Conservation (phyloP, 2,113 vertebrate species). For the Polypterus senegalus region DNA sequence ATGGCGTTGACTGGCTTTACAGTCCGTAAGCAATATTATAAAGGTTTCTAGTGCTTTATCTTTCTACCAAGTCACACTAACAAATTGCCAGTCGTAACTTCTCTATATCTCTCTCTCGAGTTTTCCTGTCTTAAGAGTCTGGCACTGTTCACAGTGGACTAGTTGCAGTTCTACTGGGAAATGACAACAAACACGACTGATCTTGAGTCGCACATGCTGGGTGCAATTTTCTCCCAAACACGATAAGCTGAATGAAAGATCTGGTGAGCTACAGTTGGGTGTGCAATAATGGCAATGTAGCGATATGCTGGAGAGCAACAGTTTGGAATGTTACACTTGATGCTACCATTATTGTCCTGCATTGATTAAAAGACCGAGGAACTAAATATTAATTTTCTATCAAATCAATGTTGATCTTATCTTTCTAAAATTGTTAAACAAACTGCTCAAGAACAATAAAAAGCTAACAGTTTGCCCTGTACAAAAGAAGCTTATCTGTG, state of each 20-base stretch:
- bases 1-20: too few species aligned
- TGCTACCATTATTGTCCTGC: background rate
- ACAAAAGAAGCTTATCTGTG: conserved; percentile 52
- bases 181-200: too few species aligned
- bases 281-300: conserved; percentile 16
- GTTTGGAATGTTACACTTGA: conserved; percentile 14
- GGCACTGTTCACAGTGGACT: too few species aligned
- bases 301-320: conserved; percentile 17
- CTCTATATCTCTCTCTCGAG: too few species aligned
- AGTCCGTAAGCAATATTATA: too few species aligned
- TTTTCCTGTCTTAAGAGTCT: too few species aligned
- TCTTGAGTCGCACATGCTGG: too few species aligned
- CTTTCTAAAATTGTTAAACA: conserved; percentile 16
- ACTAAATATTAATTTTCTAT: background rate
- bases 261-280: background rate
- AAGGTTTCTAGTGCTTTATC: too few species aligned
- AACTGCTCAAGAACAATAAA: conserved; percentile 40
- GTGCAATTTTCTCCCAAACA: too few species aligned
- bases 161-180: too few species aligned
- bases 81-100: too few species aligned
- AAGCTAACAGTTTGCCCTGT: conserved; percentile 47
- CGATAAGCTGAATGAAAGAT: background rate
- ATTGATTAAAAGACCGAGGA: background rate
- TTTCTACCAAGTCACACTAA: too few species aligned
- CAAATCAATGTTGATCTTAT: conserved; percentile 7